A percentile compares a stretch with the other conserved stretches of the same genome.
Evolutionary conservation across 2,888 invertebrate species (phyloP).

Genomic region (Parnassius smintheus): DNA sequence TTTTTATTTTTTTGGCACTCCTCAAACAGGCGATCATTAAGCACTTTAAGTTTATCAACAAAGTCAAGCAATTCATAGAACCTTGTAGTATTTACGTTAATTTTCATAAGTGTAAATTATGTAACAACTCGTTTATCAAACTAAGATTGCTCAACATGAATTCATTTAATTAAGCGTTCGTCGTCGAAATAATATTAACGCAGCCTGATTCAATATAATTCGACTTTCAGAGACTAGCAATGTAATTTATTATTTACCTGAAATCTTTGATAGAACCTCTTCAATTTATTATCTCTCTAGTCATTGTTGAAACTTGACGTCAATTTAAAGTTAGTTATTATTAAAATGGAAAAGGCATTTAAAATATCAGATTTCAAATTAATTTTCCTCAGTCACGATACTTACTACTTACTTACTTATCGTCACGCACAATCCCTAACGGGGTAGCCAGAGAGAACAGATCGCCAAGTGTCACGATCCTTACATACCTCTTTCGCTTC

Average conservation of each 20-base stretch:
- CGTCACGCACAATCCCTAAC: too few species aligned
- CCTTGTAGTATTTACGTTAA: neutral
- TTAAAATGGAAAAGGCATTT: slow-evolving; percentile 24
- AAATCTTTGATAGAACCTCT: slow-evolving; percentile 12
- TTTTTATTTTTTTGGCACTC: too few species aligned
- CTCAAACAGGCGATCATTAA: too few species aligned
- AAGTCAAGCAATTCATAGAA: too few species aligned
- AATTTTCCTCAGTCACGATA: too few species aligned
- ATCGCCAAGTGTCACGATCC: too few species aligned
- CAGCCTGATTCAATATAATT: slow-evolving; percentile 29
- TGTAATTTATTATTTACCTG: too few species aligned
- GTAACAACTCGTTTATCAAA: slow-evolving; percentile 17
- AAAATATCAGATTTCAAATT: slow-evolving; percentile 8
- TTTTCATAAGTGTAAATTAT: slow-evolving; percentile 9
- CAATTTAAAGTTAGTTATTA: slow-evolving; percentile 26
- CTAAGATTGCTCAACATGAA: slow-evolving; percentile 41
- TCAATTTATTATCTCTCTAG: slow-evolving; percentile 26
- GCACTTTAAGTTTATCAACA: too few species aligned
- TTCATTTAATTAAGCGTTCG: slow-evolving; percentile 46
- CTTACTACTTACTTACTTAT: too few species aligned
- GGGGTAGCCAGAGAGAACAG: too few species aligned
- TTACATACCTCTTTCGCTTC: too few species aligned
- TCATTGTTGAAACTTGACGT: slow-evolving; percentile 25
- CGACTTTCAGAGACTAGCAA: too few species aligned
- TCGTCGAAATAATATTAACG: slow-evolving; percentile 55